These are phyloP conservation scores for Aratinga solstitialis DNA, from an alignment of 2,797 vertebrate genomes.

Conservation along the genomic window DNA sequence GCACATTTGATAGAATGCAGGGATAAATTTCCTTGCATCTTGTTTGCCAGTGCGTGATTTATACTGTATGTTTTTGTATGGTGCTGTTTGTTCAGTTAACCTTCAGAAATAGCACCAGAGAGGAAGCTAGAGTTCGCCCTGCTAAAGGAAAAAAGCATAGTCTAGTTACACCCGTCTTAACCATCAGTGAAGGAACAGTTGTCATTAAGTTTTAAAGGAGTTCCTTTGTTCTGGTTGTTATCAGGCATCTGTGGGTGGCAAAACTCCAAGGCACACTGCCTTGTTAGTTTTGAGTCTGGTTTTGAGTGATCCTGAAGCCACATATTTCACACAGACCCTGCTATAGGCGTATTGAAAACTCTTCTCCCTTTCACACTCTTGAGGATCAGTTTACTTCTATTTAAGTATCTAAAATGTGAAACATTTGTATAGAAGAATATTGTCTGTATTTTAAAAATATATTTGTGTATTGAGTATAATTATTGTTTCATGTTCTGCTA, in stretches of 20 bases:
- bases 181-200: background rate
- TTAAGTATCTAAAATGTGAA: background rate
- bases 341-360: background rate
- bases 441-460: background rate
- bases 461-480: background rate
- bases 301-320: background rate
- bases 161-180: background rate
- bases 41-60: accelerated
- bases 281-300: background rate
- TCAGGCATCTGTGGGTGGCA: background rate
- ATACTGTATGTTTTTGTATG: background rate
- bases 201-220: background rate
- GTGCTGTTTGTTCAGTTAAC: background rate
- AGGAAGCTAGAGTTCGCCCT: background rate
- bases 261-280: background rate
- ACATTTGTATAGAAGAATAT: background rate
- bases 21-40: background rate
- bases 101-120: background rate
- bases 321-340: background rate
- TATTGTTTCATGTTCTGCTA: background rate
- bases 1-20: background rate
- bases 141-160: background rate
- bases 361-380: background rate
- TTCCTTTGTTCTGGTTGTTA: background rate
- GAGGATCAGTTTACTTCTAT: background rate